These are phyloP conservation scores for Blastobasis adustella DNA, from an alignment of 2,888 invertebrate species.

Conservation along the genomic window DNA sequence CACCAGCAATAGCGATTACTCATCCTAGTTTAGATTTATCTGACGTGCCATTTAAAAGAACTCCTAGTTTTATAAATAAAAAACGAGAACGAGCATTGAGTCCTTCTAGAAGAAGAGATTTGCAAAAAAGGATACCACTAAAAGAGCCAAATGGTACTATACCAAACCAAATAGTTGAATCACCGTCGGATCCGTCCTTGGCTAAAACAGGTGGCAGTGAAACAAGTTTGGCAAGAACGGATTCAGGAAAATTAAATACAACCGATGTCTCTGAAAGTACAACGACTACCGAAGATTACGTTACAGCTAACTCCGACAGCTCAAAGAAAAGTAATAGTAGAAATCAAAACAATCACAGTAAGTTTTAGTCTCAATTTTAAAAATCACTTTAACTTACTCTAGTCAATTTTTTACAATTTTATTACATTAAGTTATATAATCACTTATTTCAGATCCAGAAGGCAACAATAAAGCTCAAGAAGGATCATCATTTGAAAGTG, in stretches of 20 bases:
- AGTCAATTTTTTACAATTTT: background rate
- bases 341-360: constrained; percentile 54
- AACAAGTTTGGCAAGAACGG: constrained; percentile 78
- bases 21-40: constrained; percentile 68
- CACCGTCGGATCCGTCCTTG: constrained; percentile 47
- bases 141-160: constrained; percentile 61
- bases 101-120: constrained; percentile 66
- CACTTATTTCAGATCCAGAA: constrained; percentile 63
- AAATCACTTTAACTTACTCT: background rate
- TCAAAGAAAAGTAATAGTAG: constrained; percentile 77
- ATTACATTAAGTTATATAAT: background rate
- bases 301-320: constrained; percentile 88
- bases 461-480: constrained; percentile 76
- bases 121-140: constrained; percentile 51
- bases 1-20: constrained; percentile 76
- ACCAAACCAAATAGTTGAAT: constrained; percentile 53
- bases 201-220: constrained; percentile 54
- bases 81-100: constrained; percentile 68
- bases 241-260: constrained; percentile 82
- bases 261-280: constrained; percentile 91
- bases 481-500: constrained; percentile 92
- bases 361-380: constrained; percentile 9
- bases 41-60: constrained; percentile 64
- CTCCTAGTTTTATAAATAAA: constrained; percentile 67
- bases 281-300: constrained; percentile 89